A percentile compares a stretch with the other conserved stretches of the same genome.
Evolutionary conservation across 23 tunicate genomes (phyloP).

Genomic region (Styela clava): DNA sequence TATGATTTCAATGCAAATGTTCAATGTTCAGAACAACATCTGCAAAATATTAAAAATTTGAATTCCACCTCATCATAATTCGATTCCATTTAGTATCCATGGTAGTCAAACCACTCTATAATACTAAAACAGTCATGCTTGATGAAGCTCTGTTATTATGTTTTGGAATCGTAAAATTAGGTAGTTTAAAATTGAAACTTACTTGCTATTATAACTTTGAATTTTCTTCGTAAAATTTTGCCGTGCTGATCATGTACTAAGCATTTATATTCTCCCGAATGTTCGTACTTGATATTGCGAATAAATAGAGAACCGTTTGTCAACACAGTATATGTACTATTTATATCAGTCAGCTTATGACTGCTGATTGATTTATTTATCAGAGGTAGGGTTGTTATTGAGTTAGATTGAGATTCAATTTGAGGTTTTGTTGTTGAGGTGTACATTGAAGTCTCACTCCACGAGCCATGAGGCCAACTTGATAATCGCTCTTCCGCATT

Average conservation of each 20-base stretch:
- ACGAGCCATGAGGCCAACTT: background rate
- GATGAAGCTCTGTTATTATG: too few relatives aligned
- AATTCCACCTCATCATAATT: too few relatives aligned
- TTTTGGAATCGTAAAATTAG: too few relatives aligned
- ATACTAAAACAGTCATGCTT: too few relatives aligned
- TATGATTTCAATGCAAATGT: too few relatives aligned
- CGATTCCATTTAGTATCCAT: too few relatives aligned
- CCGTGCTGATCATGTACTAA: background rate
- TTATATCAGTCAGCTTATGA: background rate
- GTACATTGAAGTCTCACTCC: background rate
- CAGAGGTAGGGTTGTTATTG: background rate
- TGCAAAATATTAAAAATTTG: too few relatives aligned
- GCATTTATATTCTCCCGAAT: background rate
- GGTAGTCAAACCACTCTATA: too few relatives aligned
- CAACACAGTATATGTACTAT: background rate
- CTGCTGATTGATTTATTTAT: background rate
- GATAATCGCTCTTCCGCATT: background rate
- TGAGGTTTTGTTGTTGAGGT: background rate
- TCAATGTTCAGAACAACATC: too few relatives aligned
- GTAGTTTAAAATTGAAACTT: too few relatives aligned
- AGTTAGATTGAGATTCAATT: background rate
- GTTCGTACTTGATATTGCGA: background rate
- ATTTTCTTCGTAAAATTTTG: background rate
- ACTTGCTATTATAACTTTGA: background rate
- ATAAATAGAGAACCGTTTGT: background rate